Percentiles rank a stretch among this genome's conserved stretches.
Conservation (phyloP, 2,113 vertebrate species). For the Hippoglossus stenolepis region DNA sequence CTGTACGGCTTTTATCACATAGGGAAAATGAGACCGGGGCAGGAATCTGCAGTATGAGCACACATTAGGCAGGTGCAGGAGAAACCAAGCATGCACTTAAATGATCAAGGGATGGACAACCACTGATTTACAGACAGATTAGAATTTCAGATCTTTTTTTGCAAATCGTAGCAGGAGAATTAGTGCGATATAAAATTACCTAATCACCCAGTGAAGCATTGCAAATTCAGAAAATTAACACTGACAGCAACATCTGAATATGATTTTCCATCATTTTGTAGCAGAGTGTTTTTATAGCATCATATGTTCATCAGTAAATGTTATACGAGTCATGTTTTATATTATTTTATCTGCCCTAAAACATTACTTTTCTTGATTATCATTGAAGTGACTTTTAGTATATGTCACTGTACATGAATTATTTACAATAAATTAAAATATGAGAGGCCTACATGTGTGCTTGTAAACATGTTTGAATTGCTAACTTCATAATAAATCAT, state of each 20-base stretch:
- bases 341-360: not conserved
- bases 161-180: not conserved
- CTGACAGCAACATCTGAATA: not conserved
- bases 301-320: not conserved
- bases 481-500: not conserved
- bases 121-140: slow-evolving; percentile 48
- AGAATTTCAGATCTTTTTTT: slow-evolving; percentile 27
- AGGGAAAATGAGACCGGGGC: slow-evolving; percentile 29
- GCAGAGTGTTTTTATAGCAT: not conserved
- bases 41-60: slow-evolving; percentile 32
- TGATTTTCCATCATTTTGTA: not conserved
- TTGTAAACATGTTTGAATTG: too few relatives aligned
- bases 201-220: slow-evolving; percentile 13
- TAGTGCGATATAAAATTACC: slow-evolving; percentile 25
- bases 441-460: not conserved
- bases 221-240: slow-evolving; percentile 2
- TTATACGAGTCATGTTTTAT: too few relatives aligned
- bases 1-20: slow-evolving; percentile 43
- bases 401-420: not conserved
- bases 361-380: not conserved
- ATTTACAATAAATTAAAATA: not conserved
- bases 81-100: slow-evolving; percentile 49
- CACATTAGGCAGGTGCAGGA: slow-evolving; percentile 29
- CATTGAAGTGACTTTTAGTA: not conserved
- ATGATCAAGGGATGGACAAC: slow-evolving; percentile 37